Evolutionary conservation across 2,113 vertebrate species (phyloP).

Genomic region (Proterorhinus semilunaris): DNA sequence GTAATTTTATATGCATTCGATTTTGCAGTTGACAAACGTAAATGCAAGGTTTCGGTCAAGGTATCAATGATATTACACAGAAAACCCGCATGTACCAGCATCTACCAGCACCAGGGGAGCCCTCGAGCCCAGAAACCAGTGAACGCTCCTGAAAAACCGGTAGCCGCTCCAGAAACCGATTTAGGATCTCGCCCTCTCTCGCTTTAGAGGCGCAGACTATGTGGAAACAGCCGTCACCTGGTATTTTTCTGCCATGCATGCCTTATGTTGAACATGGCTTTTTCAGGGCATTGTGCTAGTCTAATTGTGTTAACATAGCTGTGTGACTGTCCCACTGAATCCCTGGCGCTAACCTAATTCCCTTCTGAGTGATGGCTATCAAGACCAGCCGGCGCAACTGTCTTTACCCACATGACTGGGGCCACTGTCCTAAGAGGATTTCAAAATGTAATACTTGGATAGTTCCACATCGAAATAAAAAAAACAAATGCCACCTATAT

Average conservation of each 20-base stretch:
- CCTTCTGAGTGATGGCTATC: conserved; percentile 28
- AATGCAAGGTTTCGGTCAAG: no score
- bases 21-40: no score
- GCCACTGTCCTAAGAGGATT: conserved; percentile 64
- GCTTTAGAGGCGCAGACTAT: no score
- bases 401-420: conserved; percentile 36
- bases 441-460: conserved; percentile 42
- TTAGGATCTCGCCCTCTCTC: no score
- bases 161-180: no score
- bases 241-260: conserved; percentile 34
- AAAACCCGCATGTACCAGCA: no score
- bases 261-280: conserved; percentile 36
- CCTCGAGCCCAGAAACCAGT: no score
- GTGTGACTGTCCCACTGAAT: conserved; percentile 31
- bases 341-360: conserved; percentile 53
- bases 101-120: no score
- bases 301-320: conserved; percentile 56
- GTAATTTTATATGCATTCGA: no score
- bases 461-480: conserved; percentile 18
- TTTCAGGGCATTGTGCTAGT: conserved; percentile 41
- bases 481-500: background rate
- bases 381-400: conserved; percentile 33
- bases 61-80: no score
- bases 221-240: no score
- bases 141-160: no score